Evolutionary conservation across 2,888 invertebrate species (phyloP).

Genomic region (Agrotis exclamationis): DNA sequence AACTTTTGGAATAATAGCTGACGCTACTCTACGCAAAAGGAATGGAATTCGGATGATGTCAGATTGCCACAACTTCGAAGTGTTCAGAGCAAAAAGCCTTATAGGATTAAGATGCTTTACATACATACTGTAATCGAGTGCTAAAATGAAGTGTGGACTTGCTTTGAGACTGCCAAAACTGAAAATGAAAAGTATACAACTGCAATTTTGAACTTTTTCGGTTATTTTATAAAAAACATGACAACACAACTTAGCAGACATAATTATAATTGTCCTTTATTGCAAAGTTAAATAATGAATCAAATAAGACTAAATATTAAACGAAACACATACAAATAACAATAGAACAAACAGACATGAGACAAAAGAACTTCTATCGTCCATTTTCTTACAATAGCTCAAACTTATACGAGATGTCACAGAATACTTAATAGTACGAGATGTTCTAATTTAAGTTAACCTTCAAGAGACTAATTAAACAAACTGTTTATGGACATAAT

Average conservation of each 20-base stretch:
- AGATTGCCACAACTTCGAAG: not conserved
- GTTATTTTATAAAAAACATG: no score
- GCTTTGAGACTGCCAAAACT: not conserved
- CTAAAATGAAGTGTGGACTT: not conserved
- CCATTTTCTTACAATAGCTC: no score
- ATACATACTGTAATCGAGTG: not conserved
- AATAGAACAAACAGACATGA: no score
- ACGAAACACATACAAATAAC: no score
- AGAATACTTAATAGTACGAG: no score
- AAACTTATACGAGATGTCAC: no score
- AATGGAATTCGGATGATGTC: constrained; percentile 34
- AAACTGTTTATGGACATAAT: not conserved
- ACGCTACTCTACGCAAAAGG: not conserved
- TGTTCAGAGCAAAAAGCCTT: not conserved
- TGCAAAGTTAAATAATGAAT: no score
- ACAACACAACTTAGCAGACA: no score
- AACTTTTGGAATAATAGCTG: not conserved
- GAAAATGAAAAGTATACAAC: not conserved
- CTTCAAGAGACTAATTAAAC: not conserved
- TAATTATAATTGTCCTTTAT: no score
- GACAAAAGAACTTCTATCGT: no score
- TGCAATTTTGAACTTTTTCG: no score
- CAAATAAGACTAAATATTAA: no score
- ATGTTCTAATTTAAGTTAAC: not conserved
- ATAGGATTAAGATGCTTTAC: not conserved